Evolutionary conservation across 2,797 vertebrate species (phyloP).

Genomic region (Chaetophractus vellerosus): DNA sequence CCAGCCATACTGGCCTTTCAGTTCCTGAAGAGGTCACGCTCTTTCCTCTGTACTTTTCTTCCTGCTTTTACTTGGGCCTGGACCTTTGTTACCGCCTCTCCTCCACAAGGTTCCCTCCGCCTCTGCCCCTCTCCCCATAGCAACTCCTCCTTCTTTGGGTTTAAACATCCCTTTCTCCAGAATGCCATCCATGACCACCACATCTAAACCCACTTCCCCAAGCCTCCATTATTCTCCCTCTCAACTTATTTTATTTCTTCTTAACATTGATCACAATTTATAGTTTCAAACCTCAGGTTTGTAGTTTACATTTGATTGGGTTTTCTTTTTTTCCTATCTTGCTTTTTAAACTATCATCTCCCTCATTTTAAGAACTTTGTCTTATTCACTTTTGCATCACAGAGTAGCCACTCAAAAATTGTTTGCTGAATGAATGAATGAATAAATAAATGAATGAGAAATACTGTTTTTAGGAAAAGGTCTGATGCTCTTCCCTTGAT

Average conservation of each 20-base stretch:
- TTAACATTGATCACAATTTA: not conserved
- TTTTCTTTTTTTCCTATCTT: not conserved
- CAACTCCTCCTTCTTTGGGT: not conserved
- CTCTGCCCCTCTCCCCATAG: not conserved
- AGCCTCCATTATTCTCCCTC: too few relatives aligned
- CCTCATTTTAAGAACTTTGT: not conserved
- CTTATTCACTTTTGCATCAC: not conserved
- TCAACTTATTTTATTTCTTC: not conserved
- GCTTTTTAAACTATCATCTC: not conserved
- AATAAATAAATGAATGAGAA: not conserved
- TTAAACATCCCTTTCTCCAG: not conserved
- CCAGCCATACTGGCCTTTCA: not conserved
- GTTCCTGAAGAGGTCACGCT: not conserved
- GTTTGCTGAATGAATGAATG: not conserved
- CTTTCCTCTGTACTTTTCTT: fast-evolving
- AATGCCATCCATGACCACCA: fast-evolving
- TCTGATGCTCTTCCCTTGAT: not conserved
- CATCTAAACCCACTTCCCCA: not conserved
- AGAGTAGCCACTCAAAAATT: not conserved
- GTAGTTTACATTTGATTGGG: not conserved
- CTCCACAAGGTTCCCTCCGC: fast-evolving
- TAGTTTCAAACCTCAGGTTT: not conserved
- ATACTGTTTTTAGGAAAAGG: not conserved
- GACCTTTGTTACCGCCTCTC: fast-evolving
- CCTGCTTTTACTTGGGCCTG: not conserved